Evolutionary conservation across 1,140 invertebrate species (phyloP).

Genomic region (Tetraneura akinire): DNA sequence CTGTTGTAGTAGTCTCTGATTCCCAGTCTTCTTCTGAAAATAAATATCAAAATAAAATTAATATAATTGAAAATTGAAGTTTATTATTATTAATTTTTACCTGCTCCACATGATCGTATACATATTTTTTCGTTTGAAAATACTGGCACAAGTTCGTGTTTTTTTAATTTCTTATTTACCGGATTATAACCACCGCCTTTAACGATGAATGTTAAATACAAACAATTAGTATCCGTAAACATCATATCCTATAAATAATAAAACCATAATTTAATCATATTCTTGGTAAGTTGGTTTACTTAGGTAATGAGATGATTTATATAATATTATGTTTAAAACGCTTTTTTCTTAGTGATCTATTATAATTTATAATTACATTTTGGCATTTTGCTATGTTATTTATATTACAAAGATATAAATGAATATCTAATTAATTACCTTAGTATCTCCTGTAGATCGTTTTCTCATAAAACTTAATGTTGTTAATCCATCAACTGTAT

Average conservation of each 20-base stretch:
- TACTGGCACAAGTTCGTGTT: conserved; percentile 76
- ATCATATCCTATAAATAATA: conserved; percentile 68
- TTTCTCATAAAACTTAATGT: conserved; percentile 80
- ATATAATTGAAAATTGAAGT: not conserved
- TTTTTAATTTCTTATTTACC: conserved; percentile 82
- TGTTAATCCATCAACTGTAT: conserved; percentile 74
- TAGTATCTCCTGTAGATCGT: conserved; percentile 74
- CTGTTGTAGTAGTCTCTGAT: conserved; percentile 60
- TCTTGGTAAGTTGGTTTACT: no score
- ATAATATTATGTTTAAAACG: not conserved
- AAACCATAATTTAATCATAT: not conserved
- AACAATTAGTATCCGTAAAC: conserved; percentile 79
- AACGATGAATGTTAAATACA: conserved; percentile 86
- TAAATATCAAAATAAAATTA: not conserved
- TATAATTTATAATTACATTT: no score
- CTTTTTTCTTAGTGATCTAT: not conserved
- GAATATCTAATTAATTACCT: conserved; percentile 61
- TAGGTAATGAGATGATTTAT: no score
- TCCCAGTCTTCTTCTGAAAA: conserved; percentile 52
- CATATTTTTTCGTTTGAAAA: conserved; percentile 80
- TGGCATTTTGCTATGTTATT: not conserved
- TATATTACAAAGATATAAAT: not conserved
- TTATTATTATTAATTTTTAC: conserved; percentile 58
- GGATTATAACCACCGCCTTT: conserved; percentile 81
- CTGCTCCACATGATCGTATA: conserved; percentile 75